Evolutionary conservation across 2,888 invertebrate genomes (phyloP), one percentile per base, ranked within the genome.

Genomic region (Apamea crenata): DNA sequence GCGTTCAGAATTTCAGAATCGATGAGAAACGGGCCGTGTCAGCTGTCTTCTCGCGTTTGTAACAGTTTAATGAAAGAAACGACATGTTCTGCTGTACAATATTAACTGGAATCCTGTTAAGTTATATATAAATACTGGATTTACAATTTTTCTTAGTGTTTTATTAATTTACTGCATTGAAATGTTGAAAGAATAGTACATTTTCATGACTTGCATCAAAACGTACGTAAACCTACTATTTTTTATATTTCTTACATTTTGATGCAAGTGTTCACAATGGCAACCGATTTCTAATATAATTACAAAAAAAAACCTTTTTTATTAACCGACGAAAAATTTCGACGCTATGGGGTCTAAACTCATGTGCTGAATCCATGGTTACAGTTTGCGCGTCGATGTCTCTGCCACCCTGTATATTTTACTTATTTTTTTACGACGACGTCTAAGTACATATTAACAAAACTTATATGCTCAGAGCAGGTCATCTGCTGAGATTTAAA

Each of bases 1-100:
- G 25, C 4, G 61, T 67, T 74, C 36, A 21, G 50, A 67, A 82
- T 81, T 67, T 74, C 36, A 21, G 50, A 67, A 82, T 81, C 65
- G 84, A 81, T 81, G 87, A 87, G 40, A 87, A 81, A 79, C 74
- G n/a, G 25, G 1, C 56, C 65, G 32, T 87, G 87, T 83, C 87
- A 88, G 59, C 79, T 83, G 83, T 86, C 86, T 44, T 12, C 29
- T 63, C 36, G 56, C 29, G 67, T 82, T 81, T 84, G 85, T 81
- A 70, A 81, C 80, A 67, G 80, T 61, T 36, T 18, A 44, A 40
- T 66, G 40, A 83, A 53, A 79, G 40, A 66, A 80, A 71, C 32
- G 29, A 56, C 5, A 36, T 68, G 44, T 56, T 61, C 7, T 25
- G 18, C 29, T 16, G 44, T 18, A 25, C 44, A 50, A 59, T 29